Percentiles rank a stretch among this genome's conserved stretches.
These are phyloP conservation scores for Sebastes kiyomatsui DNA, from an alignment of 2,797 vertebrate genomes.

Conservation along the genomic window DNA sequence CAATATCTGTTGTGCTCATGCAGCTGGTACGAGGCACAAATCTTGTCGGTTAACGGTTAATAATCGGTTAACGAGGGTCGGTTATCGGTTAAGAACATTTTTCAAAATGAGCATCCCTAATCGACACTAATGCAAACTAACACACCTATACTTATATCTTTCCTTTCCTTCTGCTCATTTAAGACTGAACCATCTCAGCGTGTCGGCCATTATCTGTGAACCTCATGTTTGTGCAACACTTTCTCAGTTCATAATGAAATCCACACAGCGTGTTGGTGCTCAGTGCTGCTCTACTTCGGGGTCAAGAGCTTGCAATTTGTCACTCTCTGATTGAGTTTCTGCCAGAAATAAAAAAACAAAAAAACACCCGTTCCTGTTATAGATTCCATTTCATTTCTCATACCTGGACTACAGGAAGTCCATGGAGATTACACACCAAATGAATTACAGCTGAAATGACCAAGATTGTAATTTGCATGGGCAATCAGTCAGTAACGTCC, in stretches of 20 bases:
- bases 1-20: no score
- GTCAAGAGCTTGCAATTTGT: constrained; percentile 9
- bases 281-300: background rate
- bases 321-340: constrained; percentile 14
- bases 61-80: no score
- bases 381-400: background rate
- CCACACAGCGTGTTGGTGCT: background rate
- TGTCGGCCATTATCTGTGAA: background rate
- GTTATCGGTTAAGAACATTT: no score
- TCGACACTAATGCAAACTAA: no score
- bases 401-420: background rate
- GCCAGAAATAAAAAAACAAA: background rate
- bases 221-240: background rate
- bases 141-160: background rate
- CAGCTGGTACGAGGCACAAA: no score
- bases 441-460: background rate
- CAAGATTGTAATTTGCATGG: background rate
- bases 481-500: background rate
- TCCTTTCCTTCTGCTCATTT: background rate
- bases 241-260: constrained; percentile 3
- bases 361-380: background rate
- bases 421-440: background rate
- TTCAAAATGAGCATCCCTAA: no score
- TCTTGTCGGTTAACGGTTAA: no score
- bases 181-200: background rate